A percentile compares a stretch with the other conserved stretches of the same genome.
Evolutionary conservation across 1,140 invertebrate species (phyloP).

Genomic region (Charaxes varanes): DNA sequence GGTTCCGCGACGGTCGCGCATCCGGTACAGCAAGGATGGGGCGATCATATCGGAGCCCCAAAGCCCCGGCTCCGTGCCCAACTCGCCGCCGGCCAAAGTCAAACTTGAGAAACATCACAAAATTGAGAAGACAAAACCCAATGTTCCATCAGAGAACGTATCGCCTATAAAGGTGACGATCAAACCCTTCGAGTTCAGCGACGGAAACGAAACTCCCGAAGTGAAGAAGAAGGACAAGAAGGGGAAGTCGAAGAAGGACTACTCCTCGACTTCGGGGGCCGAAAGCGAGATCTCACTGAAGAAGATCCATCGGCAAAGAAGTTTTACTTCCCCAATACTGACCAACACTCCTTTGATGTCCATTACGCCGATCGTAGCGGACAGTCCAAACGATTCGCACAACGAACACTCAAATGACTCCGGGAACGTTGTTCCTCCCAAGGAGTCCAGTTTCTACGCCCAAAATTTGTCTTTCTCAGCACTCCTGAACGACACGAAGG

Average conservation of each 20-base stretch:
- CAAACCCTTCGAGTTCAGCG: conserved; percentile 74
- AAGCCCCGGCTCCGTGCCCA: conserved; percentile 43
- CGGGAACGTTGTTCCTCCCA: conserved; percentile 28
- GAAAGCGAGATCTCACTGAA: conserved; percentile 43
- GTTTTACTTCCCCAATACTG: conserved; percentile 66
- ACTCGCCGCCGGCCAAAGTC: conserved; percentile 40
- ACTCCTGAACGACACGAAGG: conserved; percentile 54
- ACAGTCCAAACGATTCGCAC: conserved; percentile 69
- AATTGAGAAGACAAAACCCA: conserved; percentile 32
- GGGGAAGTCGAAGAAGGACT: conserved; percentile 49
- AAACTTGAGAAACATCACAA: conserved; percentile 42
- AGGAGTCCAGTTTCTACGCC: conserved; percentile 49
- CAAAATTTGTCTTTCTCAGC: conserved; percentile 69
- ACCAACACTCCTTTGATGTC: conserved; percentile 72
- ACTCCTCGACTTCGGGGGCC: conserved; percentile 29
- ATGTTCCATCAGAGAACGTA: conserved; percentile 39
- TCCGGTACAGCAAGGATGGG: conserved; percentile 83
- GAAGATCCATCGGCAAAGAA: conserved; percentile 61
- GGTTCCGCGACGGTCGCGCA: conserved; percentile 83
- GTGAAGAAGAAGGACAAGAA: conserved; percentile 53
- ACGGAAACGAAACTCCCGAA: conserved; percentile 38
- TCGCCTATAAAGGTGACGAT: conserved; percentile 76
- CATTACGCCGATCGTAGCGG: conserved; percentile 68
- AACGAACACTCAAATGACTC: conserved; percentile 47
- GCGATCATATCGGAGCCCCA: conserved; percentile 52